Conservation (phyloP, 2,113 vertebrate genomes). For the Phalacrocorax aristotelis region DNA sequence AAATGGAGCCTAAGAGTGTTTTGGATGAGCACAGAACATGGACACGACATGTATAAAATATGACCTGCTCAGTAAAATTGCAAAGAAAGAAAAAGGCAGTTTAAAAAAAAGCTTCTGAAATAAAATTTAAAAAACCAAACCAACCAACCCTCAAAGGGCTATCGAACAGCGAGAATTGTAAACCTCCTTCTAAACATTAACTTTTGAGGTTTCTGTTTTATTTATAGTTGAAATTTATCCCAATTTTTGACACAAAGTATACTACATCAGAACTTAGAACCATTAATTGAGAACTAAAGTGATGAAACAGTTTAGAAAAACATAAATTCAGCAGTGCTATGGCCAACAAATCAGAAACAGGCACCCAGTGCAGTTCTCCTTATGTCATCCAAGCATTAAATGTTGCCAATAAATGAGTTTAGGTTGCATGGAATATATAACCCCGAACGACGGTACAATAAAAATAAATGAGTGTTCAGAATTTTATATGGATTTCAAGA, state of each 20-base stretch:
- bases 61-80: background rate
- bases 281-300: background rate
- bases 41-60: background rate
- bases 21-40: background rate
- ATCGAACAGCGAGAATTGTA: background rate
- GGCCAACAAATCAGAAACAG: background rate
- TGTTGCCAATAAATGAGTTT: slow-evolving; percentile 21
- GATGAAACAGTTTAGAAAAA: background rate
- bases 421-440: slow-evolving; percentile 12
- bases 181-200: background rate
- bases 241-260: background rate
- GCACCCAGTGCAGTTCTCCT: background rate
- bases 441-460: background rate
- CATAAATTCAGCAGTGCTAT: background rate
- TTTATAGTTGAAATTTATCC: background rate
- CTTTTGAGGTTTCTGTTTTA: background rate
- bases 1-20: background rate
- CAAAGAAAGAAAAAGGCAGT: background rate
- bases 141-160: background rate
- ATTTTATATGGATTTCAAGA: slow-evolving; percentile 30
- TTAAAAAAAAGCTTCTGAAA: background rate
- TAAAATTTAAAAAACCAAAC: background rate
- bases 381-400: background rate
- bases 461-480: slow-evolving; percentile 35
- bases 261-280: background rate